Base-by-base conservation (phyloP, 1,140 invertebrate species). In the Whitmania pigra region DNA sequence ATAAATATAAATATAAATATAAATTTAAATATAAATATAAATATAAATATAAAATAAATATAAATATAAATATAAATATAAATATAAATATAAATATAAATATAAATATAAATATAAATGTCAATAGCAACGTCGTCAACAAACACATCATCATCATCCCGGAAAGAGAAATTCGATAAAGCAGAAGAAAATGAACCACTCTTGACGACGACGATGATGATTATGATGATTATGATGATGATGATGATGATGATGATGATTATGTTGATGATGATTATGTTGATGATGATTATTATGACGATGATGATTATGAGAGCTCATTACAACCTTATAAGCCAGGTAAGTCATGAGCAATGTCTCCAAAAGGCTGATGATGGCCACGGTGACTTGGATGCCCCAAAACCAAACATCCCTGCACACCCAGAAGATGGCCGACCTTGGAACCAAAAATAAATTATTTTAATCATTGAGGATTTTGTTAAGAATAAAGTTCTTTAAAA, bases 291-390 rank as follows among this genome's bases (percentile, higher is more conserved):
- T 3, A 63, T 18, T 3, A 63, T 31, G 22, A 63, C 11, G 7
- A 63, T 57, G 22, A n/a, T 63, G 43, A 49, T 17, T 0, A 49
- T 49, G 15, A 11, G 0, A 13, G 13, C 9, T 15, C 57, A 57
- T 57, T 25, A 25, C 29, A 78, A 96, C 94, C 89, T 97, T 97
- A 85, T 97, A 97, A 78, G 92, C 92, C 76, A 97, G 87, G 85
- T 97, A 97, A 76, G 93, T 92, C 70, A 97, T 87, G n/a, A 97
- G 85, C 74, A 95, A 85, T 54, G 94, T 92, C 85, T 97, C 92
- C 36, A 88, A 88, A 75, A 97, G 87, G 75, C 91, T 93, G 79
- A 97, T 90, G 80, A 93, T 87, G 68, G 93, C 92, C 67, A 97
- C 86, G 73, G 90, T 87, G 75, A 94, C 79, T 83, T 97, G 93